These are phyloP conservation scores for Tympanoctomys barrerae DNA, from an alignment of 2,797 vertebrate species.

Conservation along the genomic window DNA sequence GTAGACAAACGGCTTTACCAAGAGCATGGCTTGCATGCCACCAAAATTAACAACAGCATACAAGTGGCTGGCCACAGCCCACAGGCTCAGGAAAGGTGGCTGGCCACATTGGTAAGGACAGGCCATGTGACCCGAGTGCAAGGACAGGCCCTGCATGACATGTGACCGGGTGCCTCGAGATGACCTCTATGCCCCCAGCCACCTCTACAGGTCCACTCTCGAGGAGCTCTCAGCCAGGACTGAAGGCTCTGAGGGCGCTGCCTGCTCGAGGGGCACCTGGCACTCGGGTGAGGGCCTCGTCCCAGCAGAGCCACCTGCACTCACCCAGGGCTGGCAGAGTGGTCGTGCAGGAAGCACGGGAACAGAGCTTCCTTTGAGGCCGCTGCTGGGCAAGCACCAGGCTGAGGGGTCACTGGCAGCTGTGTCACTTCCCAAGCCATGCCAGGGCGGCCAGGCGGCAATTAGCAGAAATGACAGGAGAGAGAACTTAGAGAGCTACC, in stretches of 20 bases:
- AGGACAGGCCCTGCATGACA: not conserved
- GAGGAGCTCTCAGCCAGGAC: not conserved
- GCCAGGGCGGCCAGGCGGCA: not conserved
- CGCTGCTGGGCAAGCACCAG: not conserved
- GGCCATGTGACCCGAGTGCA: not conserved
- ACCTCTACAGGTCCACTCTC: accelerated
- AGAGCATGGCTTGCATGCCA: no score
- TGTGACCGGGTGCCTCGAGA: not conserved
- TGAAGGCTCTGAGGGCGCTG: not conserved
- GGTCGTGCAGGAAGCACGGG: not conserved
- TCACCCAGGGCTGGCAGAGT: not conserved
- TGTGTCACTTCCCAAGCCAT: not conserved
- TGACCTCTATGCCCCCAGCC: not conserved
- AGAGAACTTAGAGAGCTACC: conserved; percentile 86
- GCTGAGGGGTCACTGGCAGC: not conserved
- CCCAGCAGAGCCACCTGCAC: not conserved
- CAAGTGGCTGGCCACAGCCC: accelerated
- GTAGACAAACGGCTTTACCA: not conserved
- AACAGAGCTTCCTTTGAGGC: not conserved
- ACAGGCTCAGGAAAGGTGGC: no score
- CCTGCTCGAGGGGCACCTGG: accelerated
- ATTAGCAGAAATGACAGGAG: not conserved
- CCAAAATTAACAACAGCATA: not conserved
- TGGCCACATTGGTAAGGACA: not conserved
- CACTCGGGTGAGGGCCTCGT: not conserved